Conservation (phyloP, 2,888 invertebrate genomes). For the Athripsodes cinereus region DNA sequence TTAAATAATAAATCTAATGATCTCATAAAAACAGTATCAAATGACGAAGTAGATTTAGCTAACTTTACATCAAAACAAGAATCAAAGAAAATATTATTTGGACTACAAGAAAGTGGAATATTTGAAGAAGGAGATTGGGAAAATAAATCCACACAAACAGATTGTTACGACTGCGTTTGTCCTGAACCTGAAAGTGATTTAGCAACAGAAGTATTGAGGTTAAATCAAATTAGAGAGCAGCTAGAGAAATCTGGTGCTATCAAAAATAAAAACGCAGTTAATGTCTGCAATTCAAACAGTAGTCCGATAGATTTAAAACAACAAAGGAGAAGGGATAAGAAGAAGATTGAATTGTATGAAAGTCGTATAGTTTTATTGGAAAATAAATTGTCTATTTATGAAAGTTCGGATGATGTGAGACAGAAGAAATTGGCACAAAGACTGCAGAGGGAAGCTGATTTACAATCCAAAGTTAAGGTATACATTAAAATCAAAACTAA, state of each 20-base stretch:
- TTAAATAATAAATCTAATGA: constrained; percentile 46
- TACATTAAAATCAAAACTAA: no score
- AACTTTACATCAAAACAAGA: constrained; percentile 43
- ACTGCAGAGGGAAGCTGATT: constrained; percentile 54
- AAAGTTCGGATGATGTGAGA: constrained; percentile 58
- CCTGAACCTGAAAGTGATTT: constrained; percentile 50
- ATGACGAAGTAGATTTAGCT: constrained; percentile 28
- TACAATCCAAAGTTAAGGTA: constrained; percentile 49
- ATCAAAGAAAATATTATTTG: constrained; percentile 45
- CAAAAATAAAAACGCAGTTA: constrained; percentile 44
- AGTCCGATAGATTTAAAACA: constrained; percentile 31
- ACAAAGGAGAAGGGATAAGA: constrained; percentile 37
- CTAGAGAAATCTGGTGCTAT: constrained; percentile 52
- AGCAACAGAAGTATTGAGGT: constrained; percentile 57
- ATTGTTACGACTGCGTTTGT: constrained; percentile 46
- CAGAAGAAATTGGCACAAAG: constrained; percentile 55
- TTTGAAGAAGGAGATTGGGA: constrained; percentile 57
- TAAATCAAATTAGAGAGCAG: constrained; percentile 57
- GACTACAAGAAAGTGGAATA: constrained; percentile 68
- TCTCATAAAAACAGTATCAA: constrained; percentile 22
- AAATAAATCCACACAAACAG: constrained; percentile 50
- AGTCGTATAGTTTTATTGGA: constrained; percentile 59
- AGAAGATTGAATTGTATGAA: constrained; percentile 54
- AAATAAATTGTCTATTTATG: constrained; percentile 59
- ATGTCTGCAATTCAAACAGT: constrained; percentile 37